Conservation (phyloP, 2,797 vertebrate genomes). For the Poeciliopsis gracilis region DNA sequence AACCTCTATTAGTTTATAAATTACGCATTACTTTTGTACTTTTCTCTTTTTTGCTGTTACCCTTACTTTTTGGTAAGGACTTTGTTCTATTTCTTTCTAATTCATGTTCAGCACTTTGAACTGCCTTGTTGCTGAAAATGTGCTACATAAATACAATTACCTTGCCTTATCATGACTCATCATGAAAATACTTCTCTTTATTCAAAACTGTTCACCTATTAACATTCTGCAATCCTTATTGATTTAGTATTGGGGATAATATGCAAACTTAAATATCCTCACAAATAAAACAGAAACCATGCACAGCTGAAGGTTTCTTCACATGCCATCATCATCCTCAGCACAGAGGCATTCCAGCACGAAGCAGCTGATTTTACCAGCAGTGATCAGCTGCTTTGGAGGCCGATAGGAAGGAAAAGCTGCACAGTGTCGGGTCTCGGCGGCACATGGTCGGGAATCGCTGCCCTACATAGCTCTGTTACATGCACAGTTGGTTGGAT, state of each 20-base stretch:
- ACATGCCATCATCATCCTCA: slow-evolving; percentile 23
- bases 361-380: slow-evolving; percentile 66
- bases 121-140: no score
- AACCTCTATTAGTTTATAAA: no score
- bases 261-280: background rate
- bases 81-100: no score
- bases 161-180: background rate
- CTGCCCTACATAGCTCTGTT: slow-evolving; percentile 65
- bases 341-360: slow-evolving; percentile 19
- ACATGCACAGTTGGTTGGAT: slow-evolving; percentile 55
- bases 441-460: slow-evolving; percentile 66
- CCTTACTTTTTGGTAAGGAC: no score
- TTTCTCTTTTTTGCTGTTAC: no score
- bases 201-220: background rate
- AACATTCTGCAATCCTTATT: background rate
- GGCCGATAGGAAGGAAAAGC: slow-evolving; percentile 60
- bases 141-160: background rate
- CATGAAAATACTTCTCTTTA: background rate
- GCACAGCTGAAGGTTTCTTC: slow-evolving; percentile 23
- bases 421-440: slow-evolving; percentile 58
- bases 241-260: background rate
- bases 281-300: slow-evolving; percentile 7
- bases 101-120: no score
- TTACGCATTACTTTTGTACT: no score
- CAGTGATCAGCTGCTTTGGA: slow-evolving; percentile 62